Percentiles rank a stretch among this genome's conserved stretches.
Conservation (phyloP, 1,140 invertebrate genomes). For the Chelonus insularis region DNA sequence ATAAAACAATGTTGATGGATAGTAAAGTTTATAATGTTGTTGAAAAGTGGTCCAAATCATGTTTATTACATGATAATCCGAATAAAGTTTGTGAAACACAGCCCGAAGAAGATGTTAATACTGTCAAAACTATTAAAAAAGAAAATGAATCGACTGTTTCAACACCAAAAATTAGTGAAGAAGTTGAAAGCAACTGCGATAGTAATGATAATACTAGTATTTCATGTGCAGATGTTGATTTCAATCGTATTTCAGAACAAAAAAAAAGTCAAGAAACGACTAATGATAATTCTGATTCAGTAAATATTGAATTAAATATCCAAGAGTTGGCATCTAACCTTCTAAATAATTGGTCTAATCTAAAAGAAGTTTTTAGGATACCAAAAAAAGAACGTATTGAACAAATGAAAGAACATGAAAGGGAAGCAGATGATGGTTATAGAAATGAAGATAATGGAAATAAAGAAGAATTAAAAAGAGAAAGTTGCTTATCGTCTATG, state of each 20-base stretch:
- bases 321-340: constrained; percentile 68
- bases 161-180: constrained; percentile 32
- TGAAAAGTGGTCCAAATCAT: constrained; percentile 84
- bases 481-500: constrained; percentile 38
- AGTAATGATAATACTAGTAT: constrained; percentile 39
- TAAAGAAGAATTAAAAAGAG: constrained; percentile 49
- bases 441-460: constrained; percentile 60
- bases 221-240: constrained; percentile 27
- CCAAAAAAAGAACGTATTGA: constrained; percentile 92
- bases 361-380: constrained; percentile 91
- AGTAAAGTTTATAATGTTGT: constrained; percentile 85
- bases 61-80: too few species aligned
- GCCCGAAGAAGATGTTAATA: constrained; percentile 49
- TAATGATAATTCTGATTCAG: background rate
- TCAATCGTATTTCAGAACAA: background rate
- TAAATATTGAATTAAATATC: constrained; percentile 37
- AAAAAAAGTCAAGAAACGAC: background rate
- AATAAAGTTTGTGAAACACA: too few species aligned
- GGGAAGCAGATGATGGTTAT: constrained; percentile 73
- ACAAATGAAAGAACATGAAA: constrained; percentile 90
- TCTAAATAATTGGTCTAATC: constrained; percentile 73
- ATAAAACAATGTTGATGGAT: constrained; percentile 90
- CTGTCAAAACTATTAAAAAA: constrained; percentile 34
- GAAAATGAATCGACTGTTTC: constrained; percentile 26
- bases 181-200: constrained; percentile 35